Base-by-base conservation (phyloP, 2,797 vertebrate species). In the Parambassis ranga region DNA sequence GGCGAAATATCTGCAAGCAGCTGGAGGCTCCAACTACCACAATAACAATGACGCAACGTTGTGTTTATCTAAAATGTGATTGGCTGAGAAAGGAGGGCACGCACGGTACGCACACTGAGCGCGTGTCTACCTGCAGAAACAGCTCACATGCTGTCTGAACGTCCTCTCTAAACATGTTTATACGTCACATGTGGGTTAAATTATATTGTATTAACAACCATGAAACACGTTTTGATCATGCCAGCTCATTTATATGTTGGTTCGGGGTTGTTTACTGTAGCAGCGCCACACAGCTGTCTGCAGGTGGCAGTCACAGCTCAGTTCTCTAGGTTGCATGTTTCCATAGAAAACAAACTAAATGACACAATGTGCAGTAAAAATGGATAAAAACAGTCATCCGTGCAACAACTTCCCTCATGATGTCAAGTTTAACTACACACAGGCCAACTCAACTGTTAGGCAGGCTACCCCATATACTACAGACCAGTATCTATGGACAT, bases 21-120 rank as follows among this genome's bases (percentile, higher is more conserved):
- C 65, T 65, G 67, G 10, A 48, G 53, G 53, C 55, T 19, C 44
- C 28, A 20, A 72, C 49, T 16, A 24, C 23, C 58, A 85, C 86
- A 85, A 89, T 82, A 87, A 89, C 83, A 74, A 68, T 92, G 91
- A 91, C 86, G 90, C 71, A 88, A 89, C 10, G 0, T 26, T 74
- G 70, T 89, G 87, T 90, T 91, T 86, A 85, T 76, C 81, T 81
- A 0, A 11, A 47, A 15, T 2, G 31, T 55, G 85, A 87, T 89
- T 89, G 88, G 88, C 70, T 71, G 10, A 14, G 30, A 62, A 37
- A 50, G 31, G 32, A 43, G 58, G 43, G 27, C 52, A 65, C 64
- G 72, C 36, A 10, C 5, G 2, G 11, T 33, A 56, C 43, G 66
- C 41, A 46, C 20, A 1, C 16, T 1, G 20, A 27, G 51, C 38